Conservation (phyloP, 1,140 invertebrate species). For the Caligus rogercresseyi region DNA sequence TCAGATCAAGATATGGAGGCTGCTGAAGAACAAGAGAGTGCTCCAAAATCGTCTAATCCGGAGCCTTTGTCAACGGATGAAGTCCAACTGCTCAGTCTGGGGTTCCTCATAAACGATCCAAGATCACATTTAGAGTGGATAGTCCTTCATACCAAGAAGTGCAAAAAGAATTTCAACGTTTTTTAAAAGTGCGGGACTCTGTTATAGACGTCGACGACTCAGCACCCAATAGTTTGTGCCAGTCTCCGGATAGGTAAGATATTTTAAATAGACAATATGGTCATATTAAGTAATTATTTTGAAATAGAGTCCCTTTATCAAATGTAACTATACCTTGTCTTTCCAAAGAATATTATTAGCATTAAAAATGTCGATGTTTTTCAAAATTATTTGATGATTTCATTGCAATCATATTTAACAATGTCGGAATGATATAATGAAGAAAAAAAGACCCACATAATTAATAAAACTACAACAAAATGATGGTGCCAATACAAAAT, state of each 20-base stretch:
- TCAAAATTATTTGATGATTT: too few species aligned
- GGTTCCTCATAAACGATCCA: neutral
- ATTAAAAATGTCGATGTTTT: too few species aligned
- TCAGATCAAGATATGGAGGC: neutral
- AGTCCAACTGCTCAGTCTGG: neutral
- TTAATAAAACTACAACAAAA: too few species aligned
- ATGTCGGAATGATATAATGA: too few species aligned
- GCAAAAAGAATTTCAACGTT: constrained; percentile 5
- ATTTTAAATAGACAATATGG: neutral
- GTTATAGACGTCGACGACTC: neutral
- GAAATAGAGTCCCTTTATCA: too few species aligned
- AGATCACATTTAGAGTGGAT: neutral
- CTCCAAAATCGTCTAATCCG: neutral
- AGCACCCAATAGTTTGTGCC: neutral
- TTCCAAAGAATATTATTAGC: too few species aligned
- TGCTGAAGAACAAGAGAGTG: neutral
- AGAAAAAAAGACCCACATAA: too few species aligned
- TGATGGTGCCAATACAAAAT: too few species aligned
- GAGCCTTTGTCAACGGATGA: neutral
- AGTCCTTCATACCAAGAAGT: constrained; percentile 10
- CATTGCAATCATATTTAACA: too few species aligned
- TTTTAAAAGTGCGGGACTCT: neutral
- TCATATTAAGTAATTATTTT: neutral
- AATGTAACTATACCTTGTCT: too few species aligned
- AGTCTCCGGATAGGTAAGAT: neutral